These are phyloP conservation scores for Patella pellucida DNA, from an alignment of 2,888 invertebrate species.

Conservation along the genomic window DNA sequence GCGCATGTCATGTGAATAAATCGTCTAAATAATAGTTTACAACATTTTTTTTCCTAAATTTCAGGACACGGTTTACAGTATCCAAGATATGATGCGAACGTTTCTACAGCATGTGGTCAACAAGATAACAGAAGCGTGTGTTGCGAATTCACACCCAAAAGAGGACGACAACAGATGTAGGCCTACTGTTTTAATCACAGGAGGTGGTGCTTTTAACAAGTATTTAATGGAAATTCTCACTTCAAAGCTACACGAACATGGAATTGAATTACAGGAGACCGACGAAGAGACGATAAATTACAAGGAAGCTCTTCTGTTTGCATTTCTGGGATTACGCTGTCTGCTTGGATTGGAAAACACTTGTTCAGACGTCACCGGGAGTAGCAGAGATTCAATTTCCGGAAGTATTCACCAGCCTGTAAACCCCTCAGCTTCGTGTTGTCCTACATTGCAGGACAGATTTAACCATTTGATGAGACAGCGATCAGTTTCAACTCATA, in stretches of 20 bases:
- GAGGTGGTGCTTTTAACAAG: slow-evolving; percentile 64
- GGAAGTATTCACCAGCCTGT: slow-evolving; percentile 62
- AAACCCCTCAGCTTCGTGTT: background rate
- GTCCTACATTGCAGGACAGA: slow-evolving; percentile 19
- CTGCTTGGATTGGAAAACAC: slow-evolving; percentile 60
- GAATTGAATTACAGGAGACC: slow-evolving; percentile 37
- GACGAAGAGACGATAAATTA: slow-evolving; percentile 60
- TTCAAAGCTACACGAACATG: slow-evolving; percentile 38
- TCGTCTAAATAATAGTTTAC: too few species aligned
- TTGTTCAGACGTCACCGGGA: slow-evolving; percentile 55
- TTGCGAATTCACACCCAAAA: slow-evolving; percentile 20
- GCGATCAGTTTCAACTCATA: too few species aligned
- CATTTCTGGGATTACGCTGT: slow-evolving; percentile 62
- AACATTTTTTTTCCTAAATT: background rate
- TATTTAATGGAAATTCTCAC: slow-evolving; percentile 49
- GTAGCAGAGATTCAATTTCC: slow-evolving; percentile 50
- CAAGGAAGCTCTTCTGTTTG: slow-evolving; percentile 65
- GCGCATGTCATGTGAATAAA: too few species aligned
- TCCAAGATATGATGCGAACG: slow-evolving; percentile 56
- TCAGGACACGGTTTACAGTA: slow-evolving; percentile 29
- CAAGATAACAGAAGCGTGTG: slow-evolving; percentile 48
- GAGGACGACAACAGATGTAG: slow-evolving; percentile 10
- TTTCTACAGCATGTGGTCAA: slow-evolving; percentile 58
- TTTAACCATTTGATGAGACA: slow-evolving; percentile 7
- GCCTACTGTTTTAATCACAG: slow-evolving; percentile 56